These are phyloP conservation scores for Oasisia sp. DNA, from an alignment of 2,888 invertebrate genomes.

Conservation along the genomic window DNA sequence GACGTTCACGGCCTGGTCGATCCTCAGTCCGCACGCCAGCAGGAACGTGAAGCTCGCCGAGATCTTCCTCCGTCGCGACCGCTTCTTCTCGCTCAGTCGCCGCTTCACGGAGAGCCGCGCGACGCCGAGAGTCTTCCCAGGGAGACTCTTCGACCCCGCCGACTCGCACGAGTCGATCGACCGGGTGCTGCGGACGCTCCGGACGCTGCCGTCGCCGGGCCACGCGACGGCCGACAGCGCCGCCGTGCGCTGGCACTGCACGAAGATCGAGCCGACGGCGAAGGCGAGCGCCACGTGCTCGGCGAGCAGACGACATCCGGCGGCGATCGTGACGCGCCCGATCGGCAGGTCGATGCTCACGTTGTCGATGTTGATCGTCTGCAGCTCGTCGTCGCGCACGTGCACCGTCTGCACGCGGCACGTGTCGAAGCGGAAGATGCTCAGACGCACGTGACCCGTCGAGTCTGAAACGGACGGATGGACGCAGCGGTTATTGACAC, in stretches of 20 bases:
- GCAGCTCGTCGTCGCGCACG: conserved; percentile 37
- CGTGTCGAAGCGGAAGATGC: background rate
- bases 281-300: conserved; percentile 39
- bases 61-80: conserved; percentile 35
- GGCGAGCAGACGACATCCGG: conserved; percentile 29
- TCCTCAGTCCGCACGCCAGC: conserved; percentile 39
- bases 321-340: conserved; percentile 33
- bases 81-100: conserved; percentile 6
- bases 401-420: conserved; percentile 5
- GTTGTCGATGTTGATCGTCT: conserved; percentile 29
- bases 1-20: conserved; percentile 32
- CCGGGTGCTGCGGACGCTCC: conserved; percentile 34
- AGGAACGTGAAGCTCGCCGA: conserved; percentile 44
- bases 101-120: conserved; percentile 22
- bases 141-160: background rate
- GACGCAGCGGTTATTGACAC: background rate
- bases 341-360: conserved; percentile 39
- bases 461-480: background rate
- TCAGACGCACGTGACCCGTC: background rate
- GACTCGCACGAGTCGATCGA: background rate
- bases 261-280: conserved; percentile 37
- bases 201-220: background rate
- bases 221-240: background rate
- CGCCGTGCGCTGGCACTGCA: conserved; percentile 33
- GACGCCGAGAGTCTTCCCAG: background rate